Conservation (phyloP, 2,888 invertebrate genomes). For the Apotomis turbidana region DNA sequence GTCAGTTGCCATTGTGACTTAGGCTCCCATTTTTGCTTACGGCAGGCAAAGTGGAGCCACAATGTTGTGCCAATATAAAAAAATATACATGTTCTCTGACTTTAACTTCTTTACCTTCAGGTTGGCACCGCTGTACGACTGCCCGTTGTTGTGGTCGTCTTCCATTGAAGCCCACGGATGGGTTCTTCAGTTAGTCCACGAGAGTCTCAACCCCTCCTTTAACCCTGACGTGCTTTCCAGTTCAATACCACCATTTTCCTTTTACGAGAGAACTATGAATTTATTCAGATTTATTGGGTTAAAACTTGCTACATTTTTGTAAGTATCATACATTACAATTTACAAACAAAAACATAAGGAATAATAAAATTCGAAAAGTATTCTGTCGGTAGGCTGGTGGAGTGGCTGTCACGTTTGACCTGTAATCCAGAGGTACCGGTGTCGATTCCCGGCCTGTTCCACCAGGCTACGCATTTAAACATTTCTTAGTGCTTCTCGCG, state of each 20-base stretch:
- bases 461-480: too few species aligned
- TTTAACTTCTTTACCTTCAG: slow-evolving; percentile 45
- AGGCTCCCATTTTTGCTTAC: too few species aligned
- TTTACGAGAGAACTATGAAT: slow-evolving; percentile 24
- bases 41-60: too few species aligned
- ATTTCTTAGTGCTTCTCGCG: too few species aligned
- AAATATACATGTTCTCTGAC: too few species aligned
- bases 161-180: slow-evolving; percentile 51
- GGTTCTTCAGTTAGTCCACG: slow-evolving; percentile 51
- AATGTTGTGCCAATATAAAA: too few species aligned
- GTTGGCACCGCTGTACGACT: slow-evolving; percentile 50
- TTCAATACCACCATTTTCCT: slow-evolving; percentile 31
- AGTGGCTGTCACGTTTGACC: too few species aligned
- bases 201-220: slow-evolving; percentile 52
- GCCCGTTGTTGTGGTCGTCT: slow-evolving; percentile 55
- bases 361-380: too few species aligned
- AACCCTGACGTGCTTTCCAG: slow-evolving; percentile 19
- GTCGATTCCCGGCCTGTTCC: too few species aligned
- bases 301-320: slow-evolving; percentile 10
- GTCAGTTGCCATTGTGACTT: too few species aligned
- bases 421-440: too few species aligned
- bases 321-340: not conserved
- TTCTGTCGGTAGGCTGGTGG: too few species aligned
- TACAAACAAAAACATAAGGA: not conserved
- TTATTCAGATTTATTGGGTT: not conserved